phyloP scores from a whole-genome alignment of 2,113 vertebrate species.

The Gopherus flavomarginatus region DNA sequence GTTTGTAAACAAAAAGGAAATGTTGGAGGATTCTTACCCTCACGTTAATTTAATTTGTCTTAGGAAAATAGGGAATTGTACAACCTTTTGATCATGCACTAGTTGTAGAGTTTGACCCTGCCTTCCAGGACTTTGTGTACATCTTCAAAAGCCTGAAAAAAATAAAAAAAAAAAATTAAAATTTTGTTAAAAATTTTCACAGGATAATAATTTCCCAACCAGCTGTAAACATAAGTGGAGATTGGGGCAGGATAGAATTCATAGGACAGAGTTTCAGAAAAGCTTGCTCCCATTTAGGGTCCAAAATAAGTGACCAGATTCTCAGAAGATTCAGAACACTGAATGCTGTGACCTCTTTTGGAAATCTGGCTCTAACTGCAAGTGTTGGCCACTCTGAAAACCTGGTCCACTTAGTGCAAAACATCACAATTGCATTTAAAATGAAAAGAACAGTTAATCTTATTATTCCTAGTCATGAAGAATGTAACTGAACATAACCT shows the following conservation, averaged over 20 bases:
- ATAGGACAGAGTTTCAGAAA: not conserved
- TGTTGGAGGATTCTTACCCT: not conserved
- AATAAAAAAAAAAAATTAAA: not conserved
- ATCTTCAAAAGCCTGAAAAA: not conserved
- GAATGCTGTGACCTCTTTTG: not conserved
- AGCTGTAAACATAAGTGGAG: not conserved
- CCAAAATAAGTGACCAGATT: not conserved
- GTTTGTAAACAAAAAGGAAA: slow-evolving; percentile 28
- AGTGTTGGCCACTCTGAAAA: fast-evolving
- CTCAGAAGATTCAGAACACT: not conserved
- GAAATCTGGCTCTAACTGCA: not conserved
- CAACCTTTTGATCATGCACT: not conserved
- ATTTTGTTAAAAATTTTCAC: not conserved
- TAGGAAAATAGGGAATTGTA: not conserved
- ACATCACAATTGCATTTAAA: not conserved
- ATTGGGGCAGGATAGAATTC: not conserved
- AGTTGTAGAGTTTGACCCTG: not conserved
- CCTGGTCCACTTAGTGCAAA: not conserved
- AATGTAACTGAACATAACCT: not conserved
- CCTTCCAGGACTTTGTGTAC: not conserved
- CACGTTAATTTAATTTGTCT: not conserved
- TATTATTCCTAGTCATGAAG: not conserved
- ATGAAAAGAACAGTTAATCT: not conserved
- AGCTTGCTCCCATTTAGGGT: not conserved
- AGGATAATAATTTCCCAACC: not conserved